Conservation (phyloP, 2,113 vertebrate genomes). For the Machaerirhynchus nigripectus region DNA sequence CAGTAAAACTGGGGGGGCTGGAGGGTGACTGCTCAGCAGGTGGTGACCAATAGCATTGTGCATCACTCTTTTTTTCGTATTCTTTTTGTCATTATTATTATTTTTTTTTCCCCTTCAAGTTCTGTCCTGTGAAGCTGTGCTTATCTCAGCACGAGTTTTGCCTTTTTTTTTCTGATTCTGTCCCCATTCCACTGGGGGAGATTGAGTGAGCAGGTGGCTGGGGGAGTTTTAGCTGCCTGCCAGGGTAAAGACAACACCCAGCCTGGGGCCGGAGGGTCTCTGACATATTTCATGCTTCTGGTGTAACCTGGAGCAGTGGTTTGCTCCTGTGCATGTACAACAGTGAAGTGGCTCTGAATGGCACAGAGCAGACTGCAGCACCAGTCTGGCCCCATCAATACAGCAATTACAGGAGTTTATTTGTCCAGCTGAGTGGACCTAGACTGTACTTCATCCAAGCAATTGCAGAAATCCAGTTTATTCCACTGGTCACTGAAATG, state of each 20-base stretch:
- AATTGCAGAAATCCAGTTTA: not conserved
- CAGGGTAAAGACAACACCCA: not conserved
- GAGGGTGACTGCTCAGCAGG: not conserved
- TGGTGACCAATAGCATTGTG: not conserved
- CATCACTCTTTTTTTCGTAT: accelerated
- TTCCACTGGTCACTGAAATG: not conserved
- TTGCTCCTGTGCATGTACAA: not conserved
- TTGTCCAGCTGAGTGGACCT: not conserved
- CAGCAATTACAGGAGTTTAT: not conserved
- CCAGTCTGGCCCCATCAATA: not conserved
- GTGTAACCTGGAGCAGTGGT: not conserved
- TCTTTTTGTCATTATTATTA: not conserved
- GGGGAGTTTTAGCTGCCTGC: not conserved
- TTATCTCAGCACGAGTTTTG: not conserved
- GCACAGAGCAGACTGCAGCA: not conserved
- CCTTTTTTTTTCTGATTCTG: not conserved
- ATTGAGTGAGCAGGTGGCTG: not conserved
- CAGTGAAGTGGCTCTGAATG: not conserved
- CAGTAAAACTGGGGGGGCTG: not conserved
- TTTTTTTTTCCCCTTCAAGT: not conserved
- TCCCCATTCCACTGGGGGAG: not conserved
- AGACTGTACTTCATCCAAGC: not conserved
- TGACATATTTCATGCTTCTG: not conserved
- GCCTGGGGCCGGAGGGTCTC: not conserved
- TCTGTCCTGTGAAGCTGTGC: not conserved